A percentile compares a stretch with the other conserved stretches of the same genome.
These are phyloP conservation scores for Speoplatyrhinus poulsoni DNA, from an alignment of 2,113 vertebrate genomes.

Conservation along the genomic window DNA sequence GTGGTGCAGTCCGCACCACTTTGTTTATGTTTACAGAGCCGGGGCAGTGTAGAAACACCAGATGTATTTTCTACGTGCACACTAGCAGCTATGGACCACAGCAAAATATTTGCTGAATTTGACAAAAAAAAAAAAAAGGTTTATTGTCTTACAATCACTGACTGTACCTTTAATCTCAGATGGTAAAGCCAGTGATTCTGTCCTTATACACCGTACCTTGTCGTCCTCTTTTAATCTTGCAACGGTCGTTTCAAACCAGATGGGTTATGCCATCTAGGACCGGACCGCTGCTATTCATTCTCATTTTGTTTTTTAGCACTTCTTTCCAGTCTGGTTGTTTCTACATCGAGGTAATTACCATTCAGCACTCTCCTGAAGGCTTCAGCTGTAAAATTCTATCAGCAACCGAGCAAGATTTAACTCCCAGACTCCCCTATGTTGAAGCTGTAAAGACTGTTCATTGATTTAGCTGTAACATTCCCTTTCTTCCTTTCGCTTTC, in stretches of 20 bases:
- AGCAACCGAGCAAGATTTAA: slow-evolving; percentile 69
- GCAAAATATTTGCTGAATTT: too few relatives aligned
- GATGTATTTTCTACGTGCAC: too few relatives aligned
- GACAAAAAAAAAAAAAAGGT: too few relatives aligned
- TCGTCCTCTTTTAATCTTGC: slow-evolving; percentile 42
- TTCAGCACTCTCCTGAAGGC: slow-evolving; percentile 65
- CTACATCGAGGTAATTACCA: slow-evolving; percentile 74
- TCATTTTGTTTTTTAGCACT: slow-evolving; percentile 62
- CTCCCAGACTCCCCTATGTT: slow-evolving; percentile 70
- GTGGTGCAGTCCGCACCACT: too few relatives aligned
- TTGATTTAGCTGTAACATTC: slow-evolving; percentile 65
- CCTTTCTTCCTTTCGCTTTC: slow-evolving; percentile 41
- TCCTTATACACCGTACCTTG: slow-evolving; percentile 46
- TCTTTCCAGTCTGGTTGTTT: slow-evolving; percentile 67
- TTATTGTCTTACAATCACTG: neutral
- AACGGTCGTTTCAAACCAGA: slow-evolving; percentile 55
- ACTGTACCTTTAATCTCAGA: slow-evolving; percentile 9
- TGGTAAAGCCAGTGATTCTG: slow-evolving; percentile 36
- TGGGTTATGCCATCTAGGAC: slow-evolving; percentile 48
- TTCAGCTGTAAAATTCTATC: slow-evolving; percentile 74
- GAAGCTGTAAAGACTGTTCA: slow-evolving; percentile 57
- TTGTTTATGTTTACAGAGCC: too few relatives aligned
- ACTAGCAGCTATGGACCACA: too few relatives aligned
- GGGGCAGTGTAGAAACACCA: too few relatives aligned
- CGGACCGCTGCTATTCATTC: slow-evolving; percentile 57